Evolutionary conservation across 1,140 invertebrate species (phyloP).

Genomic region (Procambarus clarkii): DNA sequence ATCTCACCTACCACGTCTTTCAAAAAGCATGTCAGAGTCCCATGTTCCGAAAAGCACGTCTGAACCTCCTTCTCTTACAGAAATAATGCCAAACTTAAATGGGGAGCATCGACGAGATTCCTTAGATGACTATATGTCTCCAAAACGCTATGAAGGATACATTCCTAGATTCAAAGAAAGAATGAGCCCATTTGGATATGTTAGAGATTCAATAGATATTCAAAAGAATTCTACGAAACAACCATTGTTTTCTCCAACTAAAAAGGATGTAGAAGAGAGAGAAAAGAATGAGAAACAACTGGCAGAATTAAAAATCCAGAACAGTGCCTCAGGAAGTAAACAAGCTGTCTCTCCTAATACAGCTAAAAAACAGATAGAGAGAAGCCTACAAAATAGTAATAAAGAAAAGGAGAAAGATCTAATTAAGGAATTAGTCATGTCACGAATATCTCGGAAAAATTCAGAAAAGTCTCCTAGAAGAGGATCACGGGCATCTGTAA

Average conservation of each 20-base stretch:
- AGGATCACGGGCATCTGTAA: slow-evolving; percentile 77
- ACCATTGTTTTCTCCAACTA: slow-evolving; percentile 53
- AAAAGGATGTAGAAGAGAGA: slow-evolving; percentile 35
- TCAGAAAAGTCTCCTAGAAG: slow-evolving; percentile 72
- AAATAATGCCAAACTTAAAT: slow-evolving; percentile 27
- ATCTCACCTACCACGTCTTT: not conserved
- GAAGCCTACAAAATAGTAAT: slow-evolving; percentile 72
- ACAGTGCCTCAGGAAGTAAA: slow-evolving; percentile 76
- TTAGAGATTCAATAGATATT: slow-evolving; percentile 83
- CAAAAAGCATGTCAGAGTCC: not conserved
- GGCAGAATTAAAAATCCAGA: slow-evolving; percentile 69
- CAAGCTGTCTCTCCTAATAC: slow-evolving; percentile 38
- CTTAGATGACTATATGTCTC: slow-evolving; percentile 42
- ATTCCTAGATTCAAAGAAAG: slow-evolving; percentile 83
- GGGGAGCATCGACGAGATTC: slow-evolving; percentile 56
- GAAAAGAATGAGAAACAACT: slow-evolving; percentile 45
- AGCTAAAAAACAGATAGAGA: slow-evolving; percentile 55
- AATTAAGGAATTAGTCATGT: slow-evolving; percentile 87
- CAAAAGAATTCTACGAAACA: slow-evolving; percentile 77
- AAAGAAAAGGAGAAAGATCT: slow-evolving; percentile 83
- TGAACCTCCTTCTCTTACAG: slow-evolving; percentile 48
- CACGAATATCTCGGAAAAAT: slow-evolving; percentile 79
- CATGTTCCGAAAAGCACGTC: slow-evolving; percentile 37
- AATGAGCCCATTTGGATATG: slow-evolving; percentile 84
- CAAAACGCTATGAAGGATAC: slow-evolving; percentile 80